phyloP scores from a whole-genome alignment of 2,113 vertebrate species.

The Pterophyllum scalare region DNA sequence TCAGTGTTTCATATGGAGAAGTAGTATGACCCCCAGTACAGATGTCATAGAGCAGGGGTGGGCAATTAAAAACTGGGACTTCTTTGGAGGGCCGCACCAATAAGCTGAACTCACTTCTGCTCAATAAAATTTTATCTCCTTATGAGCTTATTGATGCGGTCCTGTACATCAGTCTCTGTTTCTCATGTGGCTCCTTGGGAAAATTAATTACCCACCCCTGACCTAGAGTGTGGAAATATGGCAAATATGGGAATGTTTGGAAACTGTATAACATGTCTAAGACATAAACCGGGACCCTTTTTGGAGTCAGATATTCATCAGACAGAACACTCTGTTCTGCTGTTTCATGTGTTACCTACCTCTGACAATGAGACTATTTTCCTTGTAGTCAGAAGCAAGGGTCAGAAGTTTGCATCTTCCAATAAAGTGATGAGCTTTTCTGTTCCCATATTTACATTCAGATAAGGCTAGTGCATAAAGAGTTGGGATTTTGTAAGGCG shows the following conservation, averaged over 20 bases:
- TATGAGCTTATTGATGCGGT: background rate
- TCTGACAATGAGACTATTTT: constrained; percentile 30
- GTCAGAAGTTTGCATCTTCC: constrained; percentile 18
- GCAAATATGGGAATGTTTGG: background rate
- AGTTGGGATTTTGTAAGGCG: constrained; percentile 25
- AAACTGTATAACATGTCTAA: background rate
- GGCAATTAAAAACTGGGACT: background rate
- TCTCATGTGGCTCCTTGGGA: background rate
- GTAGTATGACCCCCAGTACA: background rate
- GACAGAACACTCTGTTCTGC: background rate
- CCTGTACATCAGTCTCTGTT: background rate
- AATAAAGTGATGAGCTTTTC: constrained; percentile 42
- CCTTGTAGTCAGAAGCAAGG: constrained; percentile 18
- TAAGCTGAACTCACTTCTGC: background rate
- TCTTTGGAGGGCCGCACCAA: background rate
- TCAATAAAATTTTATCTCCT: background rate
- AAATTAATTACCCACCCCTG: background rate
- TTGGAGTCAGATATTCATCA: constrained; percentile 7
- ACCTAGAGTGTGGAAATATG: background rate
- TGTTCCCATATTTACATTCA: constrained; percentile 48
- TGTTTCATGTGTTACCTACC: constrained; percentile 14
- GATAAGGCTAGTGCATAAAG: constrained; percentile 22
- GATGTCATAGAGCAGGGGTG: background rate
- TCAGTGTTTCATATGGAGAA: background rate
- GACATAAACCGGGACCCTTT: background rate